These are phyloP conservation scores for Ondatra zibethicus DNA, from an alignment of 2,113 vertebrate genomes.

Conservation along the genomic window DNA sequence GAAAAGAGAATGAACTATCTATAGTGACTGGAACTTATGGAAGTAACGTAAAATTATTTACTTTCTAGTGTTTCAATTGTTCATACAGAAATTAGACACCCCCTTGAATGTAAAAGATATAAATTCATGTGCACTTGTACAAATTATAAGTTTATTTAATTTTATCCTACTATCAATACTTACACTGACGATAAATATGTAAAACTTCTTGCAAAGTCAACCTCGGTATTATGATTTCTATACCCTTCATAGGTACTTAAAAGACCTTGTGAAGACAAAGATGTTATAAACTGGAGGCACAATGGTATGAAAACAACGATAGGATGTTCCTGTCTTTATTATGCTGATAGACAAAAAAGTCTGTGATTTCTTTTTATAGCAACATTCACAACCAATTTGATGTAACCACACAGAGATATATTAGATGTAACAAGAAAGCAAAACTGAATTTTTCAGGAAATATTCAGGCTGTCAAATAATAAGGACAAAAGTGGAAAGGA, in stretches of 20 bases:
- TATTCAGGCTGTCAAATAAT: not conserved
- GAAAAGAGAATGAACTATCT: not conserved
- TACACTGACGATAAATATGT: not conserved
- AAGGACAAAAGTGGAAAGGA: not conserved
- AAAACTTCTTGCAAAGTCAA: not conserved
- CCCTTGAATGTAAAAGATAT: conserved; percentile 28
- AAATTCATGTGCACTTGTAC: not conserved
- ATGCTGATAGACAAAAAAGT: not conserved
- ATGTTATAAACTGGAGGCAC: not conserved
- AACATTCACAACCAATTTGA: not conserved
- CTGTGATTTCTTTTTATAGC: not conserved
- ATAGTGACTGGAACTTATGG: not conserved
- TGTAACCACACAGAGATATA: not conserved
- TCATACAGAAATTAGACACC: not conserved
- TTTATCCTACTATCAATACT: not conserved
- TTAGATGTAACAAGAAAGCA: not conserved
- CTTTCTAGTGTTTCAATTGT: not conserved
- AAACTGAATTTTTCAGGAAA: not conserved
- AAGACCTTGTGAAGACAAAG: not conserved
- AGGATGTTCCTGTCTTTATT: not conserved
- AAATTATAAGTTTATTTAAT: not conserved
- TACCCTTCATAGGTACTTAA: not conserved
- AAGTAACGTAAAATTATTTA: not conserved
- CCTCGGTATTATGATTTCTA: not conserved
- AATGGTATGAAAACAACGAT: not conserved